Evolutionary conservation across 1,140 invertebrate genomes (phyloP), one percentile per base, ranked within the genome.

Genomic region (Lordiphosa collinella): DNA sequence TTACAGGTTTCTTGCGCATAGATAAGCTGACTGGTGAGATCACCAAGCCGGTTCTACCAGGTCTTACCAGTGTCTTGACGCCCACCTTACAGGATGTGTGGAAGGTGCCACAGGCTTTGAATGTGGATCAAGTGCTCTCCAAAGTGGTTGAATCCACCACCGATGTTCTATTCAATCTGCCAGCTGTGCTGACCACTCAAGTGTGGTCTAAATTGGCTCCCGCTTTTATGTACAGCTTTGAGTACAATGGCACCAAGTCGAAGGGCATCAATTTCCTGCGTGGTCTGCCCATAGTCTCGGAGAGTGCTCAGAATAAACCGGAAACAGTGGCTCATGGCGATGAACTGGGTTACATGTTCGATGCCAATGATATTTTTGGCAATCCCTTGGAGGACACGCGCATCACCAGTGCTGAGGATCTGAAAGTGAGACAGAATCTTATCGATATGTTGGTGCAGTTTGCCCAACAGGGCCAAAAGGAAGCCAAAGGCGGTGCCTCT

Each of bases 161-260:
- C 2, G 94, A 95, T 78, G 93, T 93, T 0, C 72, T 95, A 4
- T 95, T 94, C 74, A 95, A 94, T 65, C 90, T 93, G 13, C 94
- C 94, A 0, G 93, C 93, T 1, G 94, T 93, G 68, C 80, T 94
- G 10, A 94, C 92, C 5, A 92, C 92, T 0, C 87, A 92, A 34
- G 89, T 92, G 5, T 95, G 94, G 94, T 91, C 91, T 0, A 89
- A 90, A 36, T 85, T 89, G 2, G 90, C 91, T 0, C 90, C 92
- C 0, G 90, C 93, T 0, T 94, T 91, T 69, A 89, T 95, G 14
- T 95, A 95, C 73, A 93, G 93, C 70, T 95, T 95, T 71, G 94
- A 95, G 51, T 92, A 94, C 56, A 88, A 90, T 7, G 91, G 92
- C 6, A 93, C 92, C 44, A 88, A 90, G 22, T 92, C 90, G 8